Evolutionary conservation across 2,888 invertebrate genomes (phyloP), one percentile per base, ranked within the genome.

Genomic region (Drosophila nr. medialis): DNA sequence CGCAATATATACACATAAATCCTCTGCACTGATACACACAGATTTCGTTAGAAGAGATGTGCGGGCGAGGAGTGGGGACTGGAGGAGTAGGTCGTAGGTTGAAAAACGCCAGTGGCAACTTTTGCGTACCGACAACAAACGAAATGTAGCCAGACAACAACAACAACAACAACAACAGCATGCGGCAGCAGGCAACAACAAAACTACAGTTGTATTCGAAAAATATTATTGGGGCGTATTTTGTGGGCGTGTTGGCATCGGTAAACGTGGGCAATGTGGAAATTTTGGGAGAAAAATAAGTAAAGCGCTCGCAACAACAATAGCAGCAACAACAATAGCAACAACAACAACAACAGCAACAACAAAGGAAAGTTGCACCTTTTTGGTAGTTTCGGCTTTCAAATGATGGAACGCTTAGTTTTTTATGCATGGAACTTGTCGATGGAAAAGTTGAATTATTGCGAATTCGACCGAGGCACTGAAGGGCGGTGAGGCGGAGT

Each of bases 1-100:
- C 75, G 70, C 74, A 87, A 90, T 78, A 90, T 82, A 90, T 89
- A 90, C 87, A 87, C 87, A 87, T 87, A 87, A 87, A 87, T 87
- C 89, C 90, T 77, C 66, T 70, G 68, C 84, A 80, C 89, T 86
- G 86, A 88, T 90, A 90, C 83, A 88, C 86, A 89, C 76, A 81
- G 81, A 85, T 80, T 71, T 73, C 61, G 72, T 75, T 83, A 65
- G 54, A 73, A 63, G 70, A 40, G 48, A 32, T 36, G 15, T 38
- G 51, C 10, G 45, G 51, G 5, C 27, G 54, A 50, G 55, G 15
- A 38, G 10, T 21, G 34, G 11, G 18, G 11, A 7, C 8, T 8
- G 42, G 40, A 13, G 21, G 34, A 49, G 29, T 10, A 45, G 64
- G 74, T 69, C 66, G 56, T 68, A 63, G 70, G 75, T 80, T 80